Conservation (phyloP, 2,113 vertebrate genomes). For the Anguilla japonica region DNA sequence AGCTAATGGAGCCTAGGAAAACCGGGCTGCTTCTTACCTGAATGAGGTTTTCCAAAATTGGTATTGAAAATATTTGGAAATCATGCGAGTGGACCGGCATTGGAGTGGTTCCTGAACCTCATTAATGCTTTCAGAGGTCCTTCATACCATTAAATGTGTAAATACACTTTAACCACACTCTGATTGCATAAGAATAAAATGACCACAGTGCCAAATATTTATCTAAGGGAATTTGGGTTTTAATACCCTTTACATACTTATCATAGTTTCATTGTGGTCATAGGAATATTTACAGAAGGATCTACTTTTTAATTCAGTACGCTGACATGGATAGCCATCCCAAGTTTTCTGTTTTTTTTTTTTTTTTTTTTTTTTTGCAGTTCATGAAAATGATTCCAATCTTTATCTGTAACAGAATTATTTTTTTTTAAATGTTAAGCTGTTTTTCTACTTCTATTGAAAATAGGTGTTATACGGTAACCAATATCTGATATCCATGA, state of each 20-base stretch:
- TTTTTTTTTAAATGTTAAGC: background rate
- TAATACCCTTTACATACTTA: background rate
- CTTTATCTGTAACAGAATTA: background rate
- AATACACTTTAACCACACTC: slow-evolving; percentile 28
- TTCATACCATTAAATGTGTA: slow-evolving; percentile 22
- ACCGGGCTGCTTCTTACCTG: slow-evolving; percentile 22
- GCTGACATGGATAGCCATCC: slow-evolving; percentile 1
- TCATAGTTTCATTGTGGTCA: slow-evolving; percentile 5
- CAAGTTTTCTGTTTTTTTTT: background rate
- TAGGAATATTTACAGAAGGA: slow-evolving; percentile 22
- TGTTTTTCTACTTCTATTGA: background rate
- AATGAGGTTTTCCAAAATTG: background rate
- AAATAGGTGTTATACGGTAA: background rate
- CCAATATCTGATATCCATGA: background rate
- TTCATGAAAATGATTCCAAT: background rate
- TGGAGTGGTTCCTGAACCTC: slow-evolving; percentile 11
- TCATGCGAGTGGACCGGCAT: background rate
- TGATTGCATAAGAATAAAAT: background rate
- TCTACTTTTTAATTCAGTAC: slow-evolving; percentile 13
- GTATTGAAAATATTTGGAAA: slow-evolving; percentile 3
- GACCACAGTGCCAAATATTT: slow-evolving; percentile 36
- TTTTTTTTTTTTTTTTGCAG: background rate
- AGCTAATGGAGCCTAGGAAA: slow-evolving; percentile 33
- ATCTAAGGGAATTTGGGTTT: slow-evolving; percentile 21
- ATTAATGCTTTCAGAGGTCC: background rate